phyloP scores from a whole-genome alignment of 2,888 invertebrate species.

The Blomia tropicalis region DNA sequence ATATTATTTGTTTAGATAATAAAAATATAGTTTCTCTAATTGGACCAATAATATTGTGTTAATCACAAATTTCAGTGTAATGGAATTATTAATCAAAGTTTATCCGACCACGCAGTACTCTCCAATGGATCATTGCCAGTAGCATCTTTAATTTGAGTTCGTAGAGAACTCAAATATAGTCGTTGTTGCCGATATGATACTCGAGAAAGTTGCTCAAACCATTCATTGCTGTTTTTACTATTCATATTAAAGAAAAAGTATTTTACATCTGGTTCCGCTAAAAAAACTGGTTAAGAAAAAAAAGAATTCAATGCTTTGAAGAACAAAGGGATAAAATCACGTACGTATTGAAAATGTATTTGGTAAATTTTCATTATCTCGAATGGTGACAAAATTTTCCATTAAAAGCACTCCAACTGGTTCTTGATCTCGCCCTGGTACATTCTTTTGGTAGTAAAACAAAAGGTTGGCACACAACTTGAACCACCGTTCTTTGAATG shows the following conservation, averaged over 20 bases:
- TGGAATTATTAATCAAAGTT: too few relatives aligned
- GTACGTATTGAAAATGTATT: constrained; percentile 54
- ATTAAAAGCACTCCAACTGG: constrained; percentile 56
- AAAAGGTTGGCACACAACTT: constrained; percentile 55
- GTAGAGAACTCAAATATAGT: constrained; percentile 23
- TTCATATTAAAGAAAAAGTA: constrained; percentile 27
- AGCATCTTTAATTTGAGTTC: constrained; percentile 20
- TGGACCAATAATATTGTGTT: background rate
- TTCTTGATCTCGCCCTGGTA: constrained; percentile 45
- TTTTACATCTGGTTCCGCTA: constrained; percentile 27
- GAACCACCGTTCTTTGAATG: constrained; percentile 60
- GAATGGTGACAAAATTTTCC: constrained; percentile 53
- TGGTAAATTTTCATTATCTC: constrained; percentile 46
- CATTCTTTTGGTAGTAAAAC: constrained; percentile 58
- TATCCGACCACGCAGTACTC: constrained; percentile 1
- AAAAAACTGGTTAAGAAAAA: constrained; percentile 24
- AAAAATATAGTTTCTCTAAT: background rate
- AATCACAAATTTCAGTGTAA: too few relatives aligned
- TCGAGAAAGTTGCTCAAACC: constrained; percentile 26
- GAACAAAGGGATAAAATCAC: background rate
- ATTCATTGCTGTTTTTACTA: constrained; percentile 27
- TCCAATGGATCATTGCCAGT: constrained; percentile 29
- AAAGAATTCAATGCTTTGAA: too few relatives aligned
- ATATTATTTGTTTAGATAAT: background rate
- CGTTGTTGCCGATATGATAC: constrained; percentile 27